phyloP scores from a whole-genome alignment of 2,888 invertebrate species.

The Pandemis corylana region DNA sequence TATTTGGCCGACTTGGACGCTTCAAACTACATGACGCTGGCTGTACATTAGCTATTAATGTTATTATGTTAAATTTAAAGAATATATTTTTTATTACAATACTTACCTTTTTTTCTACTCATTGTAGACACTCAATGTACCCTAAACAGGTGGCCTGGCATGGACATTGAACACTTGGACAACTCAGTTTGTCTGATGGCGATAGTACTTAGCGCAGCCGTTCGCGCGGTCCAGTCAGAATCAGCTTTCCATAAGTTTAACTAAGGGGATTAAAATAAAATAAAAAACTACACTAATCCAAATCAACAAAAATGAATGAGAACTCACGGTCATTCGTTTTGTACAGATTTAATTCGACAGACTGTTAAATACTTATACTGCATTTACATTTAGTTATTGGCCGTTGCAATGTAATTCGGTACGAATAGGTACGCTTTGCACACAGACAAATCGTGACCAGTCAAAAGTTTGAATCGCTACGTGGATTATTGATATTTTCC shows the following conservation, averaged over 20 bases:
- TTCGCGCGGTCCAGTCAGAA: too few species aligned
- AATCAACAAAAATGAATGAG: constrained; percentile 64
- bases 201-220: too few species aligned
- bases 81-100: too few species aligned
- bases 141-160: too few species aligned
- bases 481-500: constrained; percentile 57
- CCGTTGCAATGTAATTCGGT: constrained; percentile 78
- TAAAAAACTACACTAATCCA: constrained; percentile 47
- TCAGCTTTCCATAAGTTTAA: not conserved
- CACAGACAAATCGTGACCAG: constrained; percentile 57
- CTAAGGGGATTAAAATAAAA: constrained; percentile 42
- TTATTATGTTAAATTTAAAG: too few species aligned
- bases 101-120: too few species aligned
- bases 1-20: too few species aligned
- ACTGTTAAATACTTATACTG: constrained; percentile 82
- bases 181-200: too few species aligned
- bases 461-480: constrained; percentile 40
- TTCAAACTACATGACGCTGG: too few species aligned
- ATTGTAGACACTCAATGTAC: too few species aligned
- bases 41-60: too few species aligned
- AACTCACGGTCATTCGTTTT: constrained; percentile 77
- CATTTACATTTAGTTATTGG: constrained; percentile 77
- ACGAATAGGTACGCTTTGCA: constrained; percentile 64
- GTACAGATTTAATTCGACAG: constrained; percentile 85
- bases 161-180: too few species aligned